These are phyloP conservation scores for Lithobius niger DNA, from an alignment of 1,140 invertebrate species.

Conservation along the genomic window DNA sequence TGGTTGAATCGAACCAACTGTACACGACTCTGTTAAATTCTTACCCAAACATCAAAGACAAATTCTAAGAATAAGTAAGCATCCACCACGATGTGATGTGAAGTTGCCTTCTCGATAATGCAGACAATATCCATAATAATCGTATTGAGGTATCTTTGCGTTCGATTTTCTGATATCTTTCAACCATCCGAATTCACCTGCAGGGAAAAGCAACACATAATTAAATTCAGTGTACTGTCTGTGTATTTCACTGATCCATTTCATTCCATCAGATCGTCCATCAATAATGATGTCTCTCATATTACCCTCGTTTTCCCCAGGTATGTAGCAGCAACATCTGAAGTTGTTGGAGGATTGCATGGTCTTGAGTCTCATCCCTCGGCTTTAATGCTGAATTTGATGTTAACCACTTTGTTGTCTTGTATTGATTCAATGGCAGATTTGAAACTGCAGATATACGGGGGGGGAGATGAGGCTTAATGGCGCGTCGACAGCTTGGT, in stretches of 20 bases:
- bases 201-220: slow-evolving; percentile 36
- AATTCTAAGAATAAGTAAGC: not conserved
- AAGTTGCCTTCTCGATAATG: slow-evolving; percentile 8
- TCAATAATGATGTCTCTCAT: slow-evolving; percentile 29
- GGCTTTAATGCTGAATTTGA: not conserved
- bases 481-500: too few relatives aligned
- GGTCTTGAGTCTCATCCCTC: not conserved
- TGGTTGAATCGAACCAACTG: slow-evolving; percentile 33
- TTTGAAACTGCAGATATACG: not conserved
- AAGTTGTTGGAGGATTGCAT: not conserved
- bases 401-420: not conserved
- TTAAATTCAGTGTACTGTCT: slow-evolving; percentile 34
- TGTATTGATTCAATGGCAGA: not conserved
- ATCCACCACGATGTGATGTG: not conserved
- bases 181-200: slow-evolving; percentile 30
- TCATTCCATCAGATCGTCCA: slow-evolving; percentile 12
- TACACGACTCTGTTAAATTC: slow-evolving; percentile 35
- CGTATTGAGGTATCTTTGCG: not conserved
- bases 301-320: not conserved
- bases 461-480: too few relatives aligned
- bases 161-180: not conserved
- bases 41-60: slow-evolving; percentile 13
- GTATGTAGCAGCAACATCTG: not conserved
- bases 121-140: slow-evolving; percentile 9
- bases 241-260: slow-evolving; percentile 32